Conservation (phyloP, 1,140 invertebrate genomes). For the Palaemon carinicauda region DNA sequence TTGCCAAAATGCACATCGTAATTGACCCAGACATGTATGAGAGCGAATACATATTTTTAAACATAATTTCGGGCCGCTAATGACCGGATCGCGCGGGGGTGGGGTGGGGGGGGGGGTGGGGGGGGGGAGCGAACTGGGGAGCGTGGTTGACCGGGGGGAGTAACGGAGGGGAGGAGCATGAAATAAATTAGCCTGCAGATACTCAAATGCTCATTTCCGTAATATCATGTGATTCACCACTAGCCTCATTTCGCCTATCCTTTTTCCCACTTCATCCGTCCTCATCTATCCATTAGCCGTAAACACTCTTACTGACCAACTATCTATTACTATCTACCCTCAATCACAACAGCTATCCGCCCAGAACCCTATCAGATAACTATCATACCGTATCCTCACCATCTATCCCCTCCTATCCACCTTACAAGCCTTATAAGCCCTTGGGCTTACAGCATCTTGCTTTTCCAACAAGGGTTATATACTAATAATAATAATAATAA, state of each 20-base stretch:
- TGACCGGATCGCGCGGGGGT: neutral
- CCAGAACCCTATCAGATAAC: too few species aligned
- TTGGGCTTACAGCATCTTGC: too few species aligned
- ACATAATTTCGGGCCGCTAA: constrained; percentile 43
- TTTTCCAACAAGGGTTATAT: too few species aligned
- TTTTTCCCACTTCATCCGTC: neutral
- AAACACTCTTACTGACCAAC: neutral
- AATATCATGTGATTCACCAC: neutral
- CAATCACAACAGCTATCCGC: too few species aligned
- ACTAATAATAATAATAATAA: too few species aligned
- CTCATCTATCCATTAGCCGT: neutral
- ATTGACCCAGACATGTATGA: constrained; percentile 45
- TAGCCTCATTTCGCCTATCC: neutral
- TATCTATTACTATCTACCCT: too few species aligned
- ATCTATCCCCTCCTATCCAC: too few species aligned
- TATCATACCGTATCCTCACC: too few species aligned
- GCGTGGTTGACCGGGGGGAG: neutral
- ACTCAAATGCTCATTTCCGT: constrained; percentile 47
- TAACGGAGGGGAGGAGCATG: too few species aligned
- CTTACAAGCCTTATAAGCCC: too few species aligned
- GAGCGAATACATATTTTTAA: constrained; percentile 45
- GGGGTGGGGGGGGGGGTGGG: neutral
- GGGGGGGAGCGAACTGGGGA: neutral
- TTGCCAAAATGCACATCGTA: constrained; percentile 43
- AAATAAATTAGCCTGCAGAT: constrained; percentile 23